Base-by-base conservation (phyloP, 64 coral and sea anemone genomes). In the Stylophora pistillata region DNA sequence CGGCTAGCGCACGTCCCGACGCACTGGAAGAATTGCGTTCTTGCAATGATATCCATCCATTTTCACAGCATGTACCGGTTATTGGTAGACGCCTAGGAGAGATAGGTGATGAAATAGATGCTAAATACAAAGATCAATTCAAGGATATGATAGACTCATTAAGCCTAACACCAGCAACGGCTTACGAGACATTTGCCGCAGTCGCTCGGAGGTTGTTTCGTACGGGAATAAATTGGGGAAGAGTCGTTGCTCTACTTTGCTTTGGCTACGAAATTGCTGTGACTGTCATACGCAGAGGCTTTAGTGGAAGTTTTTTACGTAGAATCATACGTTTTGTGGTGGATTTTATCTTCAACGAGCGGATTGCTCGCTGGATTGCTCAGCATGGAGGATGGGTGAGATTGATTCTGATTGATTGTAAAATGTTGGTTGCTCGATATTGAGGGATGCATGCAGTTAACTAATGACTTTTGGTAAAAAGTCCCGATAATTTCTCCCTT, bases 61-160 rank as follows among this genome's bases (percentile, higher is more conserved):
- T 88, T 89, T 84, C 89, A 20, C 91, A 89, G n/a, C 74, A 95
- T 87, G 91, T 93, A 66, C 86, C 88, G 29, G 80, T 91, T 54
- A 92, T 99, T 70, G 94, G 97, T 11, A 89, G 76, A 73, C 93
- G 97, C 53, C 79, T 99, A 57, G 93, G 97, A 88, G 97, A 99
- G 63, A 85, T 99, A 71, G 97, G 97, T 60, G 97, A 99, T 86
- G 93, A 99, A 87, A 99, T 99, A 56, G 90, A 95, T 85, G 90
- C 90, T 74, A 95, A 85, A 80, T 99, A 99, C 61, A 95, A 94
- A 64, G 97, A 99, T 25, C 93, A 99, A 65, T 99, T 99, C 77
- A 94, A 95, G 73, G 97, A 99, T 14, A 99, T 99, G 97, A 99
- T 99, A 16, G 94, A 93, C 55, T 87, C 89, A 56, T 88, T 99